These are phyloP conservation scores for Girardinichthys multiradiatus DNA, from an alignment of 2,113 vertebrate species.

Conservation along the genomic window DNA sequence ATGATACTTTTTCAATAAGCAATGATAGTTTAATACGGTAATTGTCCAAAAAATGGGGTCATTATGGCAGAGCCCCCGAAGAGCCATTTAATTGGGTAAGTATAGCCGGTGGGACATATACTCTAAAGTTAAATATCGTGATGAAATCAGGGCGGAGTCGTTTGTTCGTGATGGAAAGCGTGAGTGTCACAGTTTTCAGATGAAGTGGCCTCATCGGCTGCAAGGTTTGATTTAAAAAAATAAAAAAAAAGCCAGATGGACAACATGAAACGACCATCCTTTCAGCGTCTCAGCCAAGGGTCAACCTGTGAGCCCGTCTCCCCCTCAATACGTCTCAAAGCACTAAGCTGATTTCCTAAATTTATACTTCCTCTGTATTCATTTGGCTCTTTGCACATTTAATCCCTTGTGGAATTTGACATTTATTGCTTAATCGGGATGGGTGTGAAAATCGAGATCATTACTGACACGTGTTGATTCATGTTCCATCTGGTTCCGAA, in stretches of 20 bases:
- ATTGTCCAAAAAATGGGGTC: slow-evolving; percentile 87
- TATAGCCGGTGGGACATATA: slow-evolving; percentile 74
- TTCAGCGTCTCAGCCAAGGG: slow-evolving; percentile 58
- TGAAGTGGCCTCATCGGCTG: slow-evolving; percentile 60
- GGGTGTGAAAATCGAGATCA: slow-evolving; percentile 54
- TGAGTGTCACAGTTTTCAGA: slow-evolving; percentile 64
- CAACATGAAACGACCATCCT: slow-evolving; percentile 74
- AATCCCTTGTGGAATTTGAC: slow-evolving; percentile 59
- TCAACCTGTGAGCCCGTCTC: slow-evolving; percentile 41
- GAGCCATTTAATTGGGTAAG: slow-evolving; percentile 83
- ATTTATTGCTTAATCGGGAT: slow-evolving; percentile 68
- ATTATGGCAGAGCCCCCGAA: slow-evolving; percentile 80
- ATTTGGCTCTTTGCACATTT: slow-evolving; percentile 63
- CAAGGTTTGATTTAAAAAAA: slow-evolving; percentile 57
- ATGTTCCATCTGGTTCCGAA: slow-evolving; percentile 7
- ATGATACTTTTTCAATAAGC: slow-evolving; percentile 87
- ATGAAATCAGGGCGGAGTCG: slow-evolving; percentile 72
- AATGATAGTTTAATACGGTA: slow-evolving; percentile 94
- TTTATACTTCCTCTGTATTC: slow-evolving; percentile 60
- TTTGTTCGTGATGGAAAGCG: slow-evolving; percentile 60
- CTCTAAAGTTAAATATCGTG: slow-evolving; percentile 75
- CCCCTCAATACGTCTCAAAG: slow-evolving; percentile 58
- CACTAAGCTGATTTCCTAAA: slow-evolving; percentile 56
- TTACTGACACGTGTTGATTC: slow-evolving; percentile 35
- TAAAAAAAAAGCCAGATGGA: slow-evolving; percentile 64